Evolutionary conservation across 2,113 vertebrate genomes (phyloP), one percentile per base, ranked within the genome.

Genomic region (Microcebus lehilahytsara): DNA sequence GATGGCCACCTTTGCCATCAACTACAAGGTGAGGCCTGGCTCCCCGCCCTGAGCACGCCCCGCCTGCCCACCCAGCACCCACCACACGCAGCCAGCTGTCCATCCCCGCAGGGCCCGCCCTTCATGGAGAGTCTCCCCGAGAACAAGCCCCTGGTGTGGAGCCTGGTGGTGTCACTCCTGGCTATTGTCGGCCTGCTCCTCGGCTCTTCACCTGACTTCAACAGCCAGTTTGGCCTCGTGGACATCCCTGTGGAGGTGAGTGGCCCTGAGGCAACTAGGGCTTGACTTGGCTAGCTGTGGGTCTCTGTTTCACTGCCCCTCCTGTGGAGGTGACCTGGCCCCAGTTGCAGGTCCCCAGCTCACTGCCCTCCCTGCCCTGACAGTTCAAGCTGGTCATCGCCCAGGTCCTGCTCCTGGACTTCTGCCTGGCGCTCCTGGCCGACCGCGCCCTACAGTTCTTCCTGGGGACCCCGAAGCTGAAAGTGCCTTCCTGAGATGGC

Each of bases 1-100:
- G 97, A 99, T 99, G 98, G 99, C 99, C 91, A 99, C 99, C 0
- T 99, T 99, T 27, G 99, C 99, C 72, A 99, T 99, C 98, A 99
- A 99, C 98, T 99, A 99, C 98, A 99, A 99, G 99, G 99, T 99
- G 98, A 93, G 93, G 49, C 16, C 0, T 0, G 2, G 3, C 27
- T 14, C 9, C 5, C 46, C 5, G 0, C 42, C 27, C 23, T 6
- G 0, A 2, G 16, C 2, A 9, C 1, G 3, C 37, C 14, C 10
- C 4, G 12, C 30, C 53, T 37, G 14, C 46, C 51, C 81, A 2
- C 23, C 23, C 5, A 13, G 40, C 46, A 64, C 56, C 32, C 23
- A 56, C 23, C 49, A 42, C 9, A 16, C 1, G 11, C 25, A 81
- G n/a, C 72, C 8, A 0, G 53, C n/a, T 11, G 0, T 46, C 20